These are phyloP conservation scores for Notolepis coatsorum DNA, from an alignment of 2,797 vertebrate genomes.

Conservation along the genomic window DNA sequence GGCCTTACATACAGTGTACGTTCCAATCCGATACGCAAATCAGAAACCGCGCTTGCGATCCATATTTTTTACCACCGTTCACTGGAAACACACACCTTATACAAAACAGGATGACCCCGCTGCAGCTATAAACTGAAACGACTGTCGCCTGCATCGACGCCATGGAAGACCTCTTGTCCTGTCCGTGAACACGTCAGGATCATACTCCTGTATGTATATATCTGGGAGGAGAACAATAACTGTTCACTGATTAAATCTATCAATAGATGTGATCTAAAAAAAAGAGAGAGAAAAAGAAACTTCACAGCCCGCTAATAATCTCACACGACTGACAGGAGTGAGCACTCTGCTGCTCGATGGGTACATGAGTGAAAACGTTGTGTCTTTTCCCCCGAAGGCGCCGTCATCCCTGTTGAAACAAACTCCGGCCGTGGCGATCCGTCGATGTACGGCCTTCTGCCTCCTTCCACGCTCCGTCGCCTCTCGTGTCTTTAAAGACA, in stretches of 20 bases:
- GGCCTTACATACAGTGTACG: slow-evolving; percentile 8
- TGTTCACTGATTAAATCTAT: no score
- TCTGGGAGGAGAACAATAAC: no score
- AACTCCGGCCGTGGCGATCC: slow-evolving; percentile 9
- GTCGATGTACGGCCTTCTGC: slow-evolving; percentile 25
- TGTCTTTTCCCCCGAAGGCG: slow-evolving; percentile 18
- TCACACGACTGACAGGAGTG: slow-evolving; percentile 7
- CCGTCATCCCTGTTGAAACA: slow-evolving; percentile 22
- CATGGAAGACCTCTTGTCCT: no score
- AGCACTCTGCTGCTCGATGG: slow-evolving; percentile 12
- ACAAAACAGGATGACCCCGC: no score
- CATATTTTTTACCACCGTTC: slow-evolving; percentile 14
- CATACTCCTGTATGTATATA: no score
- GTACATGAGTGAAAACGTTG: background rate
- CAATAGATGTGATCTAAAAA: background rate
- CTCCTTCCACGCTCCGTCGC: slow-evolving; percentile 58
- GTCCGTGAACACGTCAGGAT: no score
- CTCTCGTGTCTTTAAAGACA: slow-evolving; percentile 66
- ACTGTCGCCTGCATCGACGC: background rate
- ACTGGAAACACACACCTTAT: slow-evolving; percentile 3
- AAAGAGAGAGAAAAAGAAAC: background rate
- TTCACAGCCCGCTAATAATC: slow-evolving; percentile 24
- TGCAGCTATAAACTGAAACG: no score
- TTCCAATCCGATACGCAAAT: slow-evolving; percentile 22
- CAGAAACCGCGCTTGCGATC: background rate